These are phyloP conservation scores for Catocala nupta DNA, from an alignment of 2,888 invertebrate species.

Conservation along the genomic window DNA sequence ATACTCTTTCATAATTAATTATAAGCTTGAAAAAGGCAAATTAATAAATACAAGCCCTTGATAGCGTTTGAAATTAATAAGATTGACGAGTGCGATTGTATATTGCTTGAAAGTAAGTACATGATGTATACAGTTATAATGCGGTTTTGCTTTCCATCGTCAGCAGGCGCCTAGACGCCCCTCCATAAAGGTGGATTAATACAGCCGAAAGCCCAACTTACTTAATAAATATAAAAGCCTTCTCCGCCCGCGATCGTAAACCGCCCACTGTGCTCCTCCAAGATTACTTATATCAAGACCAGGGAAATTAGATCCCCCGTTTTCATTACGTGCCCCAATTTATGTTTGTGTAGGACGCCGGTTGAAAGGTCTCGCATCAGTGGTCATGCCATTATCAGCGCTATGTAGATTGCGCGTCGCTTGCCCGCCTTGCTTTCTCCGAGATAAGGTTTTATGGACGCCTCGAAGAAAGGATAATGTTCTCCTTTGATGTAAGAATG, in stretches of 20 bases:
- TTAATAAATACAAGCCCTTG: too few species aligned
- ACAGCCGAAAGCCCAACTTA: constrained; percentile 87
- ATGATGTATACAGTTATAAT: constrained; percentile 19
- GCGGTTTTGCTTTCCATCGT: constrained; percentile 46
- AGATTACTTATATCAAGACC: constrained; percentile 84
- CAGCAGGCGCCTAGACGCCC: constrained; percentile 77
- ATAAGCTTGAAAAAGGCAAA: too few species aligned
- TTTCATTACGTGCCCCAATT: constrained; percentile 71
- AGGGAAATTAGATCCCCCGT: constrained; percentile 65
- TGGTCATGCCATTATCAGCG: constrained; percentile 83
- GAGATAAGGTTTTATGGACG: constrained; percentile 83
- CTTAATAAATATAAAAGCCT: constrained; percentile 88
- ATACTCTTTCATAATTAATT: too few species aligned
- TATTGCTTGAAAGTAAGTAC: constrained; percentile 3
- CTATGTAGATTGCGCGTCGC: constrained; percentile 84
- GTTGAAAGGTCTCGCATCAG: constrained; percentile 57
- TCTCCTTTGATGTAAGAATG: constrained; percentile 79
- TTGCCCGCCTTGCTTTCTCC: constrained; percentile 80
- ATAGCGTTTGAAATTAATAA: too few species aligned
- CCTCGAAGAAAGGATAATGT: constrained; percentile 85
- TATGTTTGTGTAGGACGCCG: constrained; percentile 51
- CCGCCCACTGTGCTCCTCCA: constrained; percentile 82
- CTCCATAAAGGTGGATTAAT: constrained; percentile 87
- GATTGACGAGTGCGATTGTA: too few species aligned
- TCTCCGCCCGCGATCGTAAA: constrained; percentile 83